Percentiles rank a stretch among this genome's conserved stretches.
phyloP scores from a whole-genome alignment of 2,113 vertebrate genomes.

The Thunnus thynnus region DNA sequence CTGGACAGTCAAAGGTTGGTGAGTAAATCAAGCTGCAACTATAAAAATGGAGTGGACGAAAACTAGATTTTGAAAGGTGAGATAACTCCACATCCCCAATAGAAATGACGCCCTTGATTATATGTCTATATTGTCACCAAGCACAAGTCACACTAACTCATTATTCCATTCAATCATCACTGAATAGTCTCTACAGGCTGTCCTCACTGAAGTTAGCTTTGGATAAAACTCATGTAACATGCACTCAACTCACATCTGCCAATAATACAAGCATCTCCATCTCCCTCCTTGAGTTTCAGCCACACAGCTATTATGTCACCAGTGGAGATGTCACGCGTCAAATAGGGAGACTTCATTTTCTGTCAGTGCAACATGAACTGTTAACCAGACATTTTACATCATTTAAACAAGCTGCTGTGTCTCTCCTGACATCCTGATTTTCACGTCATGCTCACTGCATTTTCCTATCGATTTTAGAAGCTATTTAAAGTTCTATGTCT shows the following conservation, averaged over 20 bases:
- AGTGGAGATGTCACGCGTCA: constrained; percentile 3
- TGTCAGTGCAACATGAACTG: constrained; percentile 39
- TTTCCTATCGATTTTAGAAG: constrained; percentile 32
- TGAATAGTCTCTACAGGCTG: constrained; percentile 2
- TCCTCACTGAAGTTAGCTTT: not conserved
- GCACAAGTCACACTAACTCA: no score
- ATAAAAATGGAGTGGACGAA: no score
- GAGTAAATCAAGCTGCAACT: no score
- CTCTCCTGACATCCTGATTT: constrained; percentile 43
- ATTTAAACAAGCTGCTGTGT: constrained; percentile 46
- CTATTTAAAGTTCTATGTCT: constrained; percentile 54
- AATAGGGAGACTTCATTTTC: constrained; percentile 20
- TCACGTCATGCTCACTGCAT: constrained; percentile 44
- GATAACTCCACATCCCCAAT: no score
- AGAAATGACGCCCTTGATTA: no score
- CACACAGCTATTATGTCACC: constrained; percentile 36
- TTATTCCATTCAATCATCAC: not conserved
- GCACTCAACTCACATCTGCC: constrained; percentile 10
- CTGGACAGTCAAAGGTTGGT: no score
- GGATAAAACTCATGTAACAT: constrained; percentile 17
- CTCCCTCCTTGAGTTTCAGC: constrained; percentile 15
- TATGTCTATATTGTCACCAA: no score
- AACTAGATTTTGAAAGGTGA: no score
- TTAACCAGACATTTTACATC: constrained; percentile 47
- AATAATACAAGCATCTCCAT: not conserved